Conservation (phyloP, 2,888 invertebrate species). For the Zeuzera pyrina region DNA sequence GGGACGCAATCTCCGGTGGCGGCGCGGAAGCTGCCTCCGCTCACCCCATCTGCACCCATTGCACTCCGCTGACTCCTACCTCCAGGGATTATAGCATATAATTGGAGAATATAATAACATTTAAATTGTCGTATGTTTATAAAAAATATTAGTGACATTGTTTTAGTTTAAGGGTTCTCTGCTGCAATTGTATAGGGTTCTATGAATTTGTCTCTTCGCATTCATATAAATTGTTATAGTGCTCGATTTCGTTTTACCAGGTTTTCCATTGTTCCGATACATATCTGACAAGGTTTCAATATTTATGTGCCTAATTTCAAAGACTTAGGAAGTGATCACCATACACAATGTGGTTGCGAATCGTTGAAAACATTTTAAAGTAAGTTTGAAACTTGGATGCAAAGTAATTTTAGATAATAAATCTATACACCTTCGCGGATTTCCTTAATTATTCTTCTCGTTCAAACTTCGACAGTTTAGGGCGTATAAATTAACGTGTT, state of each 20-base stretch:
- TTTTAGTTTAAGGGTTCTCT: too few species aligned
- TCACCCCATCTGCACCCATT: slow-evolving; percentile 9
- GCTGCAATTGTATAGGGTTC: too few species aligned
- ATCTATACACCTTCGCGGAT: slow-evolving; percentile 16
- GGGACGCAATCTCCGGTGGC: slow-evolving; percentile 64
- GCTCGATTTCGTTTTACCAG: too few species aligned
- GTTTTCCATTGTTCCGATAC: too few species aligned
- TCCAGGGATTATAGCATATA: slow-evolving; percentile 17
- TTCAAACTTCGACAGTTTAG: slow-evolving; percentile 17
- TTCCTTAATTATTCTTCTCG: slow-evolving; percentile 19
- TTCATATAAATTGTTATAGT: too few species aligned
- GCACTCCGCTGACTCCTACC: slow-evolving; percentile 25
- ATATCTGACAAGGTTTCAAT: too few species aligned
- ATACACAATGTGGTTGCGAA: too few species aligned
- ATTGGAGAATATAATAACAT: too few species aligned
- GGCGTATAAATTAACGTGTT: slow-evolving; percentile 19
- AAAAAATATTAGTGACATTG: too few species aligned
- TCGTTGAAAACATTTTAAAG: not conserved
- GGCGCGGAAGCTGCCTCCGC: slow-evolving; percentile 29
- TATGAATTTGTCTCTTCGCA: too few species aligned
- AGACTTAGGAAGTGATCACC: not conserved
- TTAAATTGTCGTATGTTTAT: too few species aligned
- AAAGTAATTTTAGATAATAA: slow-evolving; percentile 12
- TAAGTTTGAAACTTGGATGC: not conserved
- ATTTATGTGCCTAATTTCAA: not conserved